A percentile compares a stretch with the other conserved stretches of the same genome.
Evolutionary conservation across 92 coral and sea anemone species (phyloP).

Genomic region (Epizoanthus scotinus): DNA sequence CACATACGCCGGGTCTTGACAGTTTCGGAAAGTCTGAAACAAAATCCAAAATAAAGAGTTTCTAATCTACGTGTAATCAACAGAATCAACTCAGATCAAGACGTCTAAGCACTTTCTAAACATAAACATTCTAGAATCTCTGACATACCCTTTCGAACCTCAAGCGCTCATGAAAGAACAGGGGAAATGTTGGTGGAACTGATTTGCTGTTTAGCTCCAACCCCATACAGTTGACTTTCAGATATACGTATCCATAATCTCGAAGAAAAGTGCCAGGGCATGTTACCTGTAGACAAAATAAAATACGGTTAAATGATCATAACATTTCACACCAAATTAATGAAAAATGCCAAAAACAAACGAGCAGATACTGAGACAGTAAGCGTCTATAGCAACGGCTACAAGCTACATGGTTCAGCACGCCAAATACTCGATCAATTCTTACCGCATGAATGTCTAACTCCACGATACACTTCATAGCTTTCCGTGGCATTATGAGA

Average conservation of each 20-base stretch:
- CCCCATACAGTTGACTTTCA: slow-evolving; percentile 97
- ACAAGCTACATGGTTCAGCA: slow-evolving; percentile 13
- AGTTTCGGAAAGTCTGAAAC: slow-evolving; percentile 87
- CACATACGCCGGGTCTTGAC: slow-evolving; percentile 99
- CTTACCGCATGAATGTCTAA: slow-evolving; percentile 93
- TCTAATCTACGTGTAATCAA: neutral
- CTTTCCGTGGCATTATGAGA: slow-evolving; percentile 90
- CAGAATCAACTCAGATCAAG: neutral
- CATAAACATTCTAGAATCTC: slow-evolving; percentile 2
- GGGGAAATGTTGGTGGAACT: slow-evolving; percentile 95
- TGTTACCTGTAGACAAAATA: slow-evolving; percentile 68
- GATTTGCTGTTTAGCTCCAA: slow-evolving; percentile 92
- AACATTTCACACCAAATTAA: slow-evolving; percentile 28
- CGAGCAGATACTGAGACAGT: slow-evolving; percentile 27
- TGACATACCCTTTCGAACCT: slow-evolving; percentile 93
- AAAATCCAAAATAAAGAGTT: neutral
- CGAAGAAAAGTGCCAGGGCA: slow-evolving; percentile 97
- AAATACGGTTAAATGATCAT: slow-evolving; percentile 35
- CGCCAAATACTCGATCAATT: slow-evolving; percentile 19
- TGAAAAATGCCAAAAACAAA: slow-evolving; percentile 25
- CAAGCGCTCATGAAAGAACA: slow-evolving; percentile 95
- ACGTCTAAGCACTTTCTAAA: neutral
- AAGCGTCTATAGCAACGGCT: slow-evolving; percentile 99
- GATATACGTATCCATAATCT: slow-evolving; percentile 95
- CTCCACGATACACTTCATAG: slow-evolving; percentile 98